A percentile compares a stretch with the other conserved stretches of the same genome.
phyloP scores from a whole-genome alignment of 2,888 invertebrate genomes.

The Brenthis hecate region DNA sequence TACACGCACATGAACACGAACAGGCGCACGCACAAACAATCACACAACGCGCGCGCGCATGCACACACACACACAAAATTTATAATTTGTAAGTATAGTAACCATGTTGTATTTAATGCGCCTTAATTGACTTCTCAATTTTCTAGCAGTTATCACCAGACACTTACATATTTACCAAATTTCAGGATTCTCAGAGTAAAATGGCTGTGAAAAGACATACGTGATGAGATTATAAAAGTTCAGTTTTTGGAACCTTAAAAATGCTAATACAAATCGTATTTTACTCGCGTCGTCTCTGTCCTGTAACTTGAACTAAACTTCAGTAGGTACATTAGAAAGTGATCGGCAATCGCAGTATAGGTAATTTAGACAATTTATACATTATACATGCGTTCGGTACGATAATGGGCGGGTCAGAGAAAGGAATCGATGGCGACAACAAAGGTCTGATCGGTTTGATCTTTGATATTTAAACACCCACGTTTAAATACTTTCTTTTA shows the following conservation, averaged over 20 bases:
- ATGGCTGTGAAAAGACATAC: no score
- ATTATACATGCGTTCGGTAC: conserved; percentile 48
- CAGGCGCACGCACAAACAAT: no score
- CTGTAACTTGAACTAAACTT: conserved; percentile 39
- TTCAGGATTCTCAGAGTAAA: no score
- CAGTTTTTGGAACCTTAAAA: background rate
- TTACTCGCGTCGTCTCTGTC: conserved; percentile 36
- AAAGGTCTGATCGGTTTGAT: conserved; percentile 22
- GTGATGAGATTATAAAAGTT: no score
- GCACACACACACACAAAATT: no score
- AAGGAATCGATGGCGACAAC: conserved; percentile 21
- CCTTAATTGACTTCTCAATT: no score
- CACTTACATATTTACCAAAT: no score
- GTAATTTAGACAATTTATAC: conserved; percentile 63
- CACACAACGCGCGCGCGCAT: no score
- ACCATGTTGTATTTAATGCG: no score
- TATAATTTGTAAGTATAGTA: no score
- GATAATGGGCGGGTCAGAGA: conserved; percentile 32
- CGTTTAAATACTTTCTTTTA: conserved; percentile 14
- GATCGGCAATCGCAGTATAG: conserved; percentile 56
- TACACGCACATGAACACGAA: no score
- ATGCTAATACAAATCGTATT: background rate
- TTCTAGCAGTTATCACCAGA: no score
- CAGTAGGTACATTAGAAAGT: conserved; percentile 63
- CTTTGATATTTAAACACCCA: conserved; percentile 19